phyloP scores from a whole-genome alignment of 1,140 invertebrate genomes.

The Papilio dardanus region DNA sequence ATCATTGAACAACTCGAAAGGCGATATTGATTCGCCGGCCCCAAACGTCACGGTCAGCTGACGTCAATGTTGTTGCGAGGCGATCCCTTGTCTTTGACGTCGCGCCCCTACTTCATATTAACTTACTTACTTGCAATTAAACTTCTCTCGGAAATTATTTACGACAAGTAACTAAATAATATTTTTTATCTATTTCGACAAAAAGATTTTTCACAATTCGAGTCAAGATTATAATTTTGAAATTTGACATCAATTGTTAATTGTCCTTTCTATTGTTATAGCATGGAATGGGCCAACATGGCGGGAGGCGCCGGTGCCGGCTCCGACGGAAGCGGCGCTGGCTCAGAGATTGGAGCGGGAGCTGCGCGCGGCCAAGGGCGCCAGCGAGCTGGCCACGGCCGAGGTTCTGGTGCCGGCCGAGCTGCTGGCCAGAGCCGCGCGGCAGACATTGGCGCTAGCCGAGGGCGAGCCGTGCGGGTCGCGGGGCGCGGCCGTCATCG shows the following conservation, averaged over 20 bases:
- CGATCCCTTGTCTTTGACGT: conserved; percentile 52
- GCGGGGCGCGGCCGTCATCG: conserved; percentile 88
- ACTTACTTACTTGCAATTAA: not conserved
- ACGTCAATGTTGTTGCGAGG: conserved; percentile 86
- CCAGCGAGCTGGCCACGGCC: conserved; percentile 89
- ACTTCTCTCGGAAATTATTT: not conserved
- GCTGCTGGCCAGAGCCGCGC: conserved; percentile 88
- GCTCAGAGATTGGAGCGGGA: conserved; percentile 89
- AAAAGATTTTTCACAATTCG: not conserved
- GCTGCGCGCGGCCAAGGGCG: conserved; percentile 88
- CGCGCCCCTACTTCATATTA: conserved; percentile 38
- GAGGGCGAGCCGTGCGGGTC: conserved; percentile 93
- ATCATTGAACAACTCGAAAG: not conserved
- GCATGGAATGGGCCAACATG: conserved; percentile 76
- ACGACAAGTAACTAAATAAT: not conserved
- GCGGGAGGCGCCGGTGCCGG: conserved; percentile 73
- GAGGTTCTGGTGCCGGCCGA: conserved; percentile 91
- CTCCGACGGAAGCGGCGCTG: conserved; percentile 79
- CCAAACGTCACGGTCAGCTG: conserved; percentile 84
- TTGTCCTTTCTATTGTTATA: conserved; percentile 63
- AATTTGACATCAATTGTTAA: conserved; percentile 39
- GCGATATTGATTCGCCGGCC: conserved; percentile 29
- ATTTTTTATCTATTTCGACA: not conserved
- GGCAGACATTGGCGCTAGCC: conserved; percentile 89
- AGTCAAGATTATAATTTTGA: not conserved